Conservation (phyloP, 2,113 vertebrate species). For the Struthidea cinerea region DNA sequence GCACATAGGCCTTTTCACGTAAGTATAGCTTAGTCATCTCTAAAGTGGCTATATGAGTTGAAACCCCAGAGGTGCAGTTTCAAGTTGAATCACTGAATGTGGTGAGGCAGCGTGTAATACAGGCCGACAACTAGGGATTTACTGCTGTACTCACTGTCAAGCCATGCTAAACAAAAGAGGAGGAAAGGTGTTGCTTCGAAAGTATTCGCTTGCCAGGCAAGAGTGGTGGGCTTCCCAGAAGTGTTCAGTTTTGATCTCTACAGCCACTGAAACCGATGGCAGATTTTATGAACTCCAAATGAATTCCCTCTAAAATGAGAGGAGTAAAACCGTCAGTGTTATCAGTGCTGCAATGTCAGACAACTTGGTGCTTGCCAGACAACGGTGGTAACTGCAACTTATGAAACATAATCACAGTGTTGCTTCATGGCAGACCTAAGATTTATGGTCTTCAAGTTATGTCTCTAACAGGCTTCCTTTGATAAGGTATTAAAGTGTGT, state of each 20-base stretch:
- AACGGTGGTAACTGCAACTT: background rate
- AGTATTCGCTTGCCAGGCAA: background rate
- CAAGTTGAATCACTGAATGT: background rate
- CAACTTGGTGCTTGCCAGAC: background rate
- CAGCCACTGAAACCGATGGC: background rate
- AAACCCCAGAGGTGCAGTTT: background rate
- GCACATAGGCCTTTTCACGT: background rate
- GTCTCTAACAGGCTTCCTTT: background rate
- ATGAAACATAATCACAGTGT: background rate
- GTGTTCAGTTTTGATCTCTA: background rate
- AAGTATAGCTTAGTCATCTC: background rate
- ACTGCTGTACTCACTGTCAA: background rate
- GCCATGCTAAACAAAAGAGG: background rate
- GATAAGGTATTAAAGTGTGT: background rate
- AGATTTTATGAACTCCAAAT: background rate
- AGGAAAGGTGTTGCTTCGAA: background rate
- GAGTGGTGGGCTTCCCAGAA: background rate
- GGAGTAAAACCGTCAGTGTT: background rate
- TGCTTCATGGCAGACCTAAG: background rate
- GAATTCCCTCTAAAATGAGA: background rate
- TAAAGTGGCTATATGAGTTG: background rate
- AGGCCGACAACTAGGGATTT: background rate
- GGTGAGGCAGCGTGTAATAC: background rate
- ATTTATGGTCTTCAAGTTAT: background rate
- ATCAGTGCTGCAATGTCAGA: background rate